Conservation (phyloP, 2,888 invertebrate genomes). For the Ormyrus pomaceus region DNA sequence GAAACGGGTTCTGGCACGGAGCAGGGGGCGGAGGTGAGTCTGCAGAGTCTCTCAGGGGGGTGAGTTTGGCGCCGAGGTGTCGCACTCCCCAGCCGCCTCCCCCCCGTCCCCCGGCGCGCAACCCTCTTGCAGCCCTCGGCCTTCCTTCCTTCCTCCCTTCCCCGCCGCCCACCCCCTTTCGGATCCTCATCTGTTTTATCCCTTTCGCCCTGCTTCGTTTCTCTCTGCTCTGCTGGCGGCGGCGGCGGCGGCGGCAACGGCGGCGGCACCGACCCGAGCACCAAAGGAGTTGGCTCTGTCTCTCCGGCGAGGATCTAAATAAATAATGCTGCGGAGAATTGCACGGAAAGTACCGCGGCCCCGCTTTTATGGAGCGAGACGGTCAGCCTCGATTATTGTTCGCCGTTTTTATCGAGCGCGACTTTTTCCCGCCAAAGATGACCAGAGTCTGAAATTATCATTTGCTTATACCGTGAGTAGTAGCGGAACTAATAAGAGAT, state of each 20-base stretch:
- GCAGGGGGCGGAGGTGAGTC: conserved; percentile 71
- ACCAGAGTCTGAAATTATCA: too few species aligned
- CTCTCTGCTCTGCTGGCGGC: conserved; percentile 5
- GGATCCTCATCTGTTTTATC: conserved; percentile 56
- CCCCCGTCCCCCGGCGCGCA: conserved; percentile 44
- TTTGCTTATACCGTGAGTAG: too few species aligned
- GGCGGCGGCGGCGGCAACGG: neutral
- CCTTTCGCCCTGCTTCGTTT: conserved; percentile 52
- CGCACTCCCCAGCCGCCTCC: conserved; percentile 61
- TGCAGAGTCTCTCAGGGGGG: conserved; percentile 71
- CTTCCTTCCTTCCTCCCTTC: conserved; percentile 66
- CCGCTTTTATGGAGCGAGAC: neutral
- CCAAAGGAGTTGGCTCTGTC: too few species aligned
- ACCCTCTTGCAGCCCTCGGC: conserved; percentile 49
- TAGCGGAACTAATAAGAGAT: too few species aligned
- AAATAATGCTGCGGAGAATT: conserved; percentile 43
- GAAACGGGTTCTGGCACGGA: conserved; percentile 67
- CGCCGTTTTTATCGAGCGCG: too few species aligned
- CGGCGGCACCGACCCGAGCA: neutral
- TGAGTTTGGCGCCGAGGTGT: conserved; percentile 76
- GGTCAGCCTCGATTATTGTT: conserved; percentile 29
- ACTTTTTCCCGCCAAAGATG: too few species aligned
- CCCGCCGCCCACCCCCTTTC: conserved; percentile 23
- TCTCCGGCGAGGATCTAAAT: conserved; percentile 24
- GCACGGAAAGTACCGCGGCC: neutral